Conservation (phyloP, 2,113 vertebrate genomes). For the Hiodon alosoides region DNA sequence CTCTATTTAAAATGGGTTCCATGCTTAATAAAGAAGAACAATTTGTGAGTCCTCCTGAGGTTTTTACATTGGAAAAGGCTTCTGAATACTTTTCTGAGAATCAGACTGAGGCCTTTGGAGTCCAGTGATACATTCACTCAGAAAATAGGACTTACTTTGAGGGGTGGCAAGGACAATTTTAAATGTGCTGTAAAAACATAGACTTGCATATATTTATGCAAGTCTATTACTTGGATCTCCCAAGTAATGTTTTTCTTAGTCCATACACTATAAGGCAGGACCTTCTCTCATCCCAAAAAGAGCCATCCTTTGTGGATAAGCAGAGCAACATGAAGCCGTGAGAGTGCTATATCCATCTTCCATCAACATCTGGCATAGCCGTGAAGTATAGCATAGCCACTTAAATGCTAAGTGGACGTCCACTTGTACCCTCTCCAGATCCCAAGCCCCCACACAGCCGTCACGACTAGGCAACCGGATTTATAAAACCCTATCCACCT, state of each 20-base stretch:
- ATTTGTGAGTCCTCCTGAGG: constrained; percentile 21
- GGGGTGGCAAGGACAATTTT: not conserved
- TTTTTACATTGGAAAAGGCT: not conserved
- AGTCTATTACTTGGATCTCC: not conserved
- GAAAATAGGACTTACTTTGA: constrained; percentile 19
- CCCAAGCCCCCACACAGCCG: constrained; percentile 24
- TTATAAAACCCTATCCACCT: constrained; percentile 35
- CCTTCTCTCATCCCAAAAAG: not conserved
- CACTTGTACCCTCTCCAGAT: constrained; percentile 45
- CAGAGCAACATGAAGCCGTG: not conserved
- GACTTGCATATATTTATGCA: not conserved
- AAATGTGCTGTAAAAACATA: not conserved
- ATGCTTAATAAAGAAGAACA: constrained; percentile 33
- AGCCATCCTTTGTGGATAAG: not conserved
- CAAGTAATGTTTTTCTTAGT: too few relatives aligned
- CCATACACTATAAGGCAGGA: not conserved
- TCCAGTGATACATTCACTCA: constrained; percentile 22
- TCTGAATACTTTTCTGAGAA: not conserved
- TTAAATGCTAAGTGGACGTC: constrained; percentile 57
- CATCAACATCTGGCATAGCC: constrained; percentile 47
- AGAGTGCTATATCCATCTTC: constrained; percentile 41
- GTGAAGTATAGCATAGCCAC: constrained; percentile 46
- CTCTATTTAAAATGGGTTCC: constrained; percentile 38
- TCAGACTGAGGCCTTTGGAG: constrained; percentile 7
- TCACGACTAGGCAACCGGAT: not conserved